Evolutionary conservation across 2,888 invertebrate species (phyloP).

Genomic region (Beris morrisii): DNA sequence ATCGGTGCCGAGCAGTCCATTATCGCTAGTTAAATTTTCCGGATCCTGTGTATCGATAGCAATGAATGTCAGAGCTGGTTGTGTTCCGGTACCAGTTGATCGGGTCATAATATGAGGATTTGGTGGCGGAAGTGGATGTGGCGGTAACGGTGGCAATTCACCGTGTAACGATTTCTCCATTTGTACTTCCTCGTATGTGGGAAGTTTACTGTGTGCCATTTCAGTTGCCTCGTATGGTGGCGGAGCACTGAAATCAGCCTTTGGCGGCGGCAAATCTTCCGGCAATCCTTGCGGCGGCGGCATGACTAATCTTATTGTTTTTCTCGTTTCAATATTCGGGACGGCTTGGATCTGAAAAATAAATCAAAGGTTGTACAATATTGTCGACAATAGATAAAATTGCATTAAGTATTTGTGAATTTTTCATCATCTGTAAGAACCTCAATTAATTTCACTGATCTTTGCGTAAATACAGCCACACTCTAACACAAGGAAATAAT

Average conservation of each 20-base stretch:
- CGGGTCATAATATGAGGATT: constrained; percentile 38
- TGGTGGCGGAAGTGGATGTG: constrained; percentile 49
- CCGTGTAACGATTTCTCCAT: constrained; percentile 81
- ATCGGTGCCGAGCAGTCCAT: constrained; percentile 85
- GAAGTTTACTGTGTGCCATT: constrained; percentile 68
- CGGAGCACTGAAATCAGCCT: constrained; percentile 81
- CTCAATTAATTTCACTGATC: too few relatives aligned
- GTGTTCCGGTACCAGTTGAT: constrained; percentile 43
- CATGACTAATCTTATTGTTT: not conserved
- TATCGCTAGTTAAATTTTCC: constrained; percentile 74
- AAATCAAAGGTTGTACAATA: not conserved
- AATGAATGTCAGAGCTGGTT: constrained; percentile 69
- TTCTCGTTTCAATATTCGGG: not conserved
- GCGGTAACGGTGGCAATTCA: constrained; percentile 59
- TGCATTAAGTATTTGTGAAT: too few relatives aligned
- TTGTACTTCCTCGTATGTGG: constrained; percentile 91
- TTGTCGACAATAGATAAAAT: too few relatives aligned
- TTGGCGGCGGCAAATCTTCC: constrained; percentile 77
- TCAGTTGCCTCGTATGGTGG: constrained; percentile 82
- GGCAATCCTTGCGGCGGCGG: constrained; percentile 28
- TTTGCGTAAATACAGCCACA: too few relatives aligned
- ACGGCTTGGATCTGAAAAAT: not conserved
- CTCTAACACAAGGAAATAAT: too few relatives aligned
- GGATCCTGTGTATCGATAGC: constrained; percentile 73
- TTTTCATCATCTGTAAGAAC: too few relatives aligned